Conservation (phyloP, 2,888 invertebrate genomes). For the Gryllus longicercus region DNA sequence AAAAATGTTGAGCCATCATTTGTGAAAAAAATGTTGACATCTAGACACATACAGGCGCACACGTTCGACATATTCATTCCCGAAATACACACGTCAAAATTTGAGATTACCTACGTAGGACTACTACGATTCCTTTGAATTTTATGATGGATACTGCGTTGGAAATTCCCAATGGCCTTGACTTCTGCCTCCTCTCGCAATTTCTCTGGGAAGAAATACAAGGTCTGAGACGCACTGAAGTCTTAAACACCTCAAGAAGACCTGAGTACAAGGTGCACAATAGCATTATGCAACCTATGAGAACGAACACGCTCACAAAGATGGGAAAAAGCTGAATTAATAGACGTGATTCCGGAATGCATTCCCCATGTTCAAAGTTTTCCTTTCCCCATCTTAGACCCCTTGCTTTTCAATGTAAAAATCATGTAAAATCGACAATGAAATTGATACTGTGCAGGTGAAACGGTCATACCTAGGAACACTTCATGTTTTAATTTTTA, state of each 20-base stretch:
- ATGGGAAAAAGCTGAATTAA: background rate
- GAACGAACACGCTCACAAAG: background rate
- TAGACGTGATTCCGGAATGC: background rate
- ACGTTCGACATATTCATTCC: too few species aligned
- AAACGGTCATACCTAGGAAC: too few species aligned
- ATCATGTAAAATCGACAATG: too few species aligned
- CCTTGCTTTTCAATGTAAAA: too few species aligned
- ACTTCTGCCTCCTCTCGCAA: constrained; percentile 2
- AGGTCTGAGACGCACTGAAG: background rate
- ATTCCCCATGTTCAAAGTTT: background rate
- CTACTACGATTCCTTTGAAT: background rate
- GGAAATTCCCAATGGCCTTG: background rate
- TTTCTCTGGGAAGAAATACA: background rate
- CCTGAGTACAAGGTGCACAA: background rate
- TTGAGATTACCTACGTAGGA: too few species aligned
- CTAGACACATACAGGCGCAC: too few species aligned
- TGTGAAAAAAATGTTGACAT: too few species aligned
- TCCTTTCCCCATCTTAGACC: too few species aligned
- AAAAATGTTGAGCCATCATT: too few species aligned
- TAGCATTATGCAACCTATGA: background rate
- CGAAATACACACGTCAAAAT: too few species aligned
- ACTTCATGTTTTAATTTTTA: too few species aligned
- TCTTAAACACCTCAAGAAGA: background rate
- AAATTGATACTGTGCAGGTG: too few species aligned
- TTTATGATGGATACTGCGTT: background rate